Evolutionary conservation across 2,113 vertebrate genomes (phyloP), one percentile per base, ranked within the genome.

Genomic region (Girardinichthys multiradiatus): DNA sequence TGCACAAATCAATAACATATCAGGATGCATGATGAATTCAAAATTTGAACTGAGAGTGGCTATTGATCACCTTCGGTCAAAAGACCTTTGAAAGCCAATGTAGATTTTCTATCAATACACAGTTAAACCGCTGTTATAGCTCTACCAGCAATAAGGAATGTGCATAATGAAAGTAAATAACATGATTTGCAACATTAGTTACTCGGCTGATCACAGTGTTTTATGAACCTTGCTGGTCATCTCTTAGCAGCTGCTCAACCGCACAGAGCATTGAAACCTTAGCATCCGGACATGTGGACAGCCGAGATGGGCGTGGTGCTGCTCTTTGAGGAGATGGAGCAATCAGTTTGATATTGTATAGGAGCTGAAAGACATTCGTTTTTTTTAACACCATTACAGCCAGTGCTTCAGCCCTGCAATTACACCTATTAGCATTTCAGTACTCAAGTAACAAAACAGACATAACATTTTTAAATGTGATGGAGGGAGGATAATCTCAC

Each of bases 1-100:
- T 82, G 80, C 79, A 86, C 75, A 86, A 91, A 95, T 95, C 94
- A 94, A 94, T 95, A 92, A 57, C 15, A 85, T 82, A 93, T 92
- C 91, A 94, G 89, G 70, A 88, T 82, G 65, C 79, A 71, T 91
- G 91, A 93, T 93, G 91, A 94, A 93, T 94, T 88, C 88, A 80
- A 94, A 93, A 94, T 93, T 54, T 91, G 84, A 90, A 84, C 87
- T 87, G 80, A 83, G 89, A 86, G 86, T 78, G 82, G 80, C 74
- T 94, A 95, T 94, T 89, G 93, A 95, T 92, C 90, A 90, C 74
- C 57, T 81, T 86, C 84, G 84, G 84, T 90, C 84, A 85, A 87
- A 83, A 73, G 69, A 86, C 70, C 76, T 86, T 87, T 84, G 77
- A 86, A 82, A 88, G 81, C 77, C 54, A 67, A 80, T 80, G 74